Evolutionary conservation across 2,113 vertebrate genomes (phyloP).

Genomic region (Calidris pygmaea): DNA sequence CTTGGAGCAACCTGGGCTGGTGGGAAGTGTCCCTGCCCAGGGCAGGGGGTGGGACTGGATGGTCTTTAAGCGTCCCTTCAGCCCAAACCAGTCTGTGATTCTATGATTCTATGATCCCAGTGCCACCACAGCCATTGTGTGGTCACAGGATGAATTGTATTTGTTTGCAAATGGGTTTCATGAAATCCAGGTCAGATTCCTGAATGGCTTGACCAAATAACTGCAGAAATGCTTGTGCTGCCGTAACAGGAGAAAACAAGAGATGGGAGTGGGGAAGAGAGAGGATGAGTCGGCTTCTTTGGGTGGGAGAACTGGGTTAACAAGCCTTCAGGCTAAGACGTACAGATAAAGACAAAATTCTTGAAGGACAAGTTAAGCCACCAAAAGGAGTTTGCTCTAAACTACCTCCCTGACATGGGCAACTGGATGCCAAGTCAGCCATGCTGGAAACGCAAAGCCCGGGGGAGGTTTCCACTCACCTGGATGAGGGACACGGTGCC

Average conservation of each 20-base stretch:
- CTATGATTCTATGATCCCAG: not conserved
- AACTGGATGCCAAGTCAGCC: fast-evolving
- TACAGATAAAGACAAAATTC: not conserved
- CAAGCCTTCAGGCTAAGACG: not conserved
- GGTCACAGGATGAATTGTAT: not conserved
- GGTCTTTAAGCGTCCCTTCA: too few species aligned
- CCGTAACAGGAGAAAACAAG: not conserved
- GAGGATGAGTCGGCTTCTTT: not conserved
- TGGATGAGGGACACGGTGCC: conserved; percentile 98
- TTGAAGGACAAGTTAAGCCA: not conserved
- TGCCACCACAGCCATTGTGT: fast-evolving
- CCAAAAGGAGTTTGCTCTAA: not conserved
- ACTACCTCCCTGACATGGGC: fast-evolving
- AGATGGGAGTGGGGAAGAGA: not conserved
- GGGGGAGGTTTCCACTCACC: conserved; percentile 67
- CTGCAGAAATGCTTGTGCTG: not conserved
- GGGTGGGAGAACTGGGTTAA: not conserved
- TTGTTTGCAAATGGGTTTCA: fast-evolving
- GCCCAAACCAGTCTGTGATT: too few species aligned
- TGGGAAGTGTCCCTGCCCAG: too few species aligned
- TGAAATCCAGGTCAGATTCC: not conserved
- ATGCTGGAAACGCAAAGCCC: fast-evolving
- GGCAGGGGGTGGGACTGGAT: too few species aligned
- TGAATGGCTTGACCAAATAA: fast-evolving
- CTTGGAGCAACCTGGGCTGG: too few species aligned